Percentiles rank a stretch among this genome's conserved stretches.
Evolutionary conservation across 1,140 invertebrate genomes (phyloP).

Genomic region (Heterodera schachtii): DNA sequence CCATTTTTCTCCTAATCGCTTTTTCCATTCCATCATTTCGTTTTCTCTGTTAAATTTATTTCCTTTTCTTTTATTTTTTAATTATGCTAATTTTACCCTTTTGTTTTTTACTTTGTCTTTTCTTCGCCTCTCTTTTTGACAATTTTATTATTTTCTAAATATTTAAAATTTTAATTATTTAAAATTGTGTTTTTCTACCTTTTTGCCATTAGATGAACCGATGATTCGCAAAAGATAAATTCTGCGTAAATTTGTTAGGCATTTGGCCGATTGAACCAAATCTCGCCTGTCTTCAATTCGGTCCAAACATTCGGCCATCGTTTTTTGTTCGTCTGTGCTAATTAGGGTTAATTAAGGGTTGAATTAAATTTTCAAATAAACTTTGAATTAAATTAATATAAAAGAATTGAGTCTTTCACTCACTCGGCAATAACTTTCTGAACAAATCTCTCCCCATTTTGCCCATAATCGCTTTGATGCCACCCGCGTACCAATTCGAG

Average conservation of each 20-base stretch:
- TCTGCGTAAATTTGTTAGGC: constrained; percentile 44
- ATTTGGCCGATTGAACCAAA: constrained; percentile 38
- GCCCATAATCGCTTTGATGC: constrained; percentile 30
- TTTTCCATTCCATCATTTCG: background rate
- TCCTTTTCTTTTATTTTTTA: no score
- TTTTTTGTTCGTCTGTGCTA: constrained; percentile 35
- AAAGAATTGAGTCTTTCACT: background rate
- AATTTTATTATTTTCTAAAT: background rate
- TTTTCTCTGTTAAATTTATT: background rate
- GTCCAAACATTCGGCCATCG: constrained; percentile 34
- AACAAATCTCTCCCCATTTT: constrained; percentile 12
- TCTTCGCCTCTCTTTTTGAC: background rate
- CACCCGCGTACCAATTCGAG: constrained; percentile 34
- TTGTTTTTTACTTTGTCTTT: background rate
- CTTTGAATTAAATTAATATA: no score
- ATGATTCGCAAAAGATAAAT: background rate
- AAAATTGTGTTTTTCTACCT: background rate
- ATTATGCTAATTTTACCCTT: no score
- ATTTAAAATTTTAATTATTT: background rate
- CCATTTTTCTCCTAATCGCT: background rate
- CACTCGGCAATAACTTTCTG: background rate
- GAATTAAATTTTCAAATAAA: no score
- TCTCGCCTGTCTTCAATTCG: constrained; percentile 50
- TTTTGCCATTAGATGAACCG: background rate
- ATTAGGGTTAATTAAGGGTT: background rate